A percentile compares a stretch with the other conserved stretches of the same genome.
Conservation (phyloP, 2,888 invertebrate species). For the Crocallis elinguaria region DNA sequence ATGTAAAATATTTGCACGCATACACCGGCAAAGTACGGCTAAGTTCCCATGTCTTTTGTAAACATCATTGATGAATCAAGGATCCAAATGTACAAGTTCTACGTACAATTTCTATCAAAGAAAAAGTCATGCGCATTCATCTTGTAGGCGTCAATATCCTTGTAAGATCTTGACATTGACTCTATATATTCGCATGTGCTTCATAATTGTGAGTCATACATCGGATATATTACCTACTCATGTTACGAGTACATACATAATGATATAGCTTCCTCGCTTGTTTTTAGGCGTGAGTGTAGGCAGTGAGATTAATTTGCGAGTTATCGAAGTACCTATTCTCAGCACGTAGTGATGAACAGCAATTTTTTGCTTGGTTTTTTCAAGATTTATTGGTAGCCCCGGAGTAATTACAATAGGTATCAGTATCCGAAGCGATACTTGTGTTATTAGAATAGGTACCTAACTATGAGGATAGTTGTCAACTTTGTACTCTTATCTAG, state of each 20-base stretch:
- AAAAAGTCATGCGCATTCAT: constrained; percentile 6
- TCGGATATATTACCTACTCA: constrained; percentile 44
- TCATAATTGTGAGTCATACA: constrained; percentile 51
- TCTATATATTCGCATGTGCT: constrained; percentile 42
- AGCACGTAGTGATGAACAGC: constrained; percentile 18
- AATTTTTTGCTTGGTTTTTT: constrained; percentile 15
- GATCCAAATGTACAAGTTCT: too few species aligned
- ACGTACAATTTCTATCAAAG: too few species aligned
- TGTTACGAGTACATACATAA: constrained; percentile 7
- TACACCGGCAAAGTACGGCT: too few species aligned
- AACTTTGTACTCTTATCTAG: too few species aligned
- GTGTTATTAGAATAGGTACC: background rate
- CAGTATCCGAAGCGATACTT: background rate
- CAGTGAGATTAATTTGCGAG: constrained; percentile 2
- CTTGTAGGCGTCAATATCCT: constrained; percentile 47
- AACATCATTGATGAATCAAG: too few species aligned
- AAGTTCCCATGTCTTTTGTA: too few species aligned
- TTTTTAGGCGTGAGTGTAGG: constrained; percentile 13
- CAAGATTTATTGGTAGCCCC: background rate
- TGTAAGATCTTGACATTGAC: constrained; percentile 66
- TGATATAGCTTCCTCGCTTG: background rate
- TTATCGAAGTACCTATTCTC: constrained; percentile 16
- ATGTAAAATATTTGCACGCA: too few species aligned
- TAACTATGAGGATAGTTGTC: too few species aligned
- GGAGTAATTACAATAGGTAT: background rate